Evolutionary conservation across 2,113 vertebrate genomes (phyloP), one percentile per base, ranked within the genome.

Genomic region (Numenius arquata): DNA sequence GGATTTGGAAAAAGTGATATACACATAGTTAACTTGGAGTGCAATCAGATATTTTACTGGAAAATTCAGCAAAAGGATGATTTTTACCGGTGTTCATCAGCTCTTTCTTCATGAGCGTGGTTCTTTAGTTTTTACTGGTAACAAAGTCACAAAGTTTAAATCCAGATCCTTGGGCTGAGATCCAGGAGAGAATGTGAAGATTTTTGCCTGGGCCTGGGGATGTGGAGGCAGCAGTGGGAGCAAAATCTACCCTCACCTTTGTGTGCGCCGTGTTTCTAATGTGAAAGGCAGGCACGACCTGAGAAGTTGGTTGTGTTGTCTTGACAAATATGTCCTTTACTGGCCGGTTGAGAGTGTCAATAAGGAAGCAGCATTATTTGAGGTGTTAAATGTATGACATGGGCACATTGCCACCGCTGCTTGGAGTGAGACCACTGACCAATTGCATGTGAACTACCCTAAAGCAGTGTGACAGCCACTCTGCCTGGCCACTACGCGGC

Each of bases 251-350:
- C 30, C n/a, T 82, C 2, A 4, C 22, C 53, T 15, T 61, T 15
- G 19, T 11, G 22, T 41, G 71, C 8, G 4, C 34, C 6, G 0
- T 26, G 21, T 43, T 68, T 85, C 79, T 48, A 40, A 79, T 6
- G 32, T 30, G 56, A 90, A 87, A 84, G 52, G 47, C 79, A 56
- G 12, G 18, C 56, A 66, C 52, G 16, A 15, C 45, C 12, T 0
- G 19, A 88, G 90, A 47, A 85, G 53, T 13, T 66, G 30, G 34
- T 88, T 82, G 74, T 22, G 6, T 63, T 91, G 41, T 85, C 38
- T 15, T 94, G 83, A 52, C 73, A 75, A 79, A 78, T 22, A n/a
- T 32, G 34, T 73, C 70, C 82, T 72, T 97, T 79, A 68, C 95
- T 85, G 95, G 47, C 95, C 6, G 43, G 45, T 36, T 85, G 89